These are phyloP conservation scores for Drosophila ambigua DNA, from an alignment of 1,140 invertebrate species.

Conservation along the genomic window DNA sequence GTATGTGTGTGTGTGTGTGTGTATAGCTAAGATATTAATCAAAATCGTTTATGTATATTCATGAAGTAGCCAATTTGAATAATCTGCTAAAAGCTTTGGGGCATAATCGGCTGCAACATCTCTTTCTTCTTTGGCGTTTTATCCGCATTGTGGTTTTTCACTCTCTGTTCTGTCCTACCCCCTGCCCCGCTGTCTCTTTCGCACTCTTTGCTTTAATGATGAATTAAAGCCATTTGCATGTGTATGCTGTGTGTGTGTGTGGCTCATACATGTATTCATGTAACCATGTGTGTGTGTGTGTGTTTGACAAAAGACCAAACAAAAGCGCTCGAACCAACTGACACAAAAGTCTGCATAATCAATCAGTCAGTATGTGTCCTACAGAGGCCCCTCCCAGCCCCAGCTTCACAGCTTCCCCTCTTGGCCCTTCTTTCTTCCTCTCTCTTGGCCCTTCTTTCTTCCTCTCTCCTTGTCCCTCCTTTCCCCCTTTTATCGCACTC, in stretches of 20 bases:
- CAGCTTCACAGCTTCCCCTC: neutral
- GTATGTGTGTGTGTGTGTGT: neutral
- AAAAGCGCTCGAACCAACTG: constrained; percentile 64
- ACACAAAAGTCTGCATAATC: constrained; percentile 82
- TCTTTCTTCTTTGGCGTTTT: constrained; percentile 2
- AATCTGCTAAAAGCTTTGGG: constrained; percentile 44
- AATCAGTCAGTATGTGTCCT: constrained; percentile 56
- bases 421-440: neutral
- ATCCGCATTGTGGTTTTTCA: constrained; percentile 22
- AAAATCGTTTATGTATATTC: constrained; percentile 55
- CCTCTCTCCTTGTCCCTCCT: neutral
- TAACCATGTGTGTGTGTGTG: neutral
- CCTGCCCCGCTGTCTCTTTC: constrained; percentile 4
- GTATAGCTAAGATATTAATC: constrained; percentile 31
- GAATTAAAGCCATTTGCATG: constrained; percentile 64
- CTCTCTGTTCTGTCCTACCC: neutral
- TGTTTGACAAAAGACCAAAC: constrained; percentile 60
- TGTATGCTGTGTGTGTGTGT: neutral
- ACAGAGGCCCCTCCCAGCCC: neutral
- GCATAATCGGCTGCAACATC: constrained; percentile 22
- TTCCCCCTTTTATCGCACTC: constrained; percentile 3
- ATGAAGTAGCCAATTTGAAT: constrained; percentile 55
- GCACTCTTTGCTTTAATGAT: constrained; percentile 57
- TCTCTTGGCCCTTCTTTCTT: neutral
- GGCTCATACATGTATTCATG: neutral